A percentile compares a stretch with the other conserved stretches of the same genome.
Conservation (phyloP, 64 coral and sea anemone species). For the Pachyseris speciosa region DNA sequence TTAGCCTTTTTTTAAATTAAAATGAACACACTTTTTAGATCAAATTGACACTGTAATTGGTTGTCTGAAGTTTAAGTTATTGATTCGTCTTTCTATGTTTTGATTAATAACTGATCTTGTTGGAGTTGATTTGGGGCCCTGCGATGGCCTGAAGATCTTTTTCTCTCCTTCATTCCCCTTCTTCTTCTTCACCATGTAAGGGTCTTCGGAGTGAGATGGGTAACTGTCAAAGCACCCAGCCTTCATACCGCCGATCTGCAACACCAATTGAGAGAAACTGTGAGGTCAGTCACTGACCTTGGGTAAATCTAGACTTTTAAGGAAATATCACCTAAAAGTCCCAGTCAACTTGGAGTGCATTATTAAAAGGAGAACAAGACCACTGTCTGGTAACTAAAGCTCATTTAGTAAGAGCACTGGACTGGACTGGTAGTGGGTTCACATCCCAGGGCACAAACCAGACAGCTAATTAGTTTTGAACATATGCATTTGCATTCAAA, state of each 20-base stretch:
- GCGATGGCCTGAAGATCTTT: constrained; percentile 92
- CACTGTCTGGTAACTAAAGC: too few relatives aligned
- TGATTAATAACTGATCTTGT: constrained; percentile 86
- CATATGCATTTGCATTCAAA: too few relatives aligned
- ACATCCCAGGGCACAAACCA: too few relatives aligned
- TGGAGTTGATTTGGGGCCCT: constrained; percentile 96
- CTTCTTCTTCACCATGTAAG: constrained; percentile 82
- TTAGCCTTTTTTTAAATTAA: neutral
- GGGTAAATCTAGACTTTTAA: too few relatives aligned
- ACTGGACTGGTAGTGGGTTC: too few relatives aligned
- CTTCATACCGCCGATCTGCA: constrained; percentile 93
- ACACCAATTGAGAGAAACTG: neutral
- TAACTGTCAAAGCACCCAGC: constrained; percentile 94
- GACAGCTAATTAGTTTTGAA: too few relatives aligned
- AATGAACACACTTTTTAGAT: neutral
- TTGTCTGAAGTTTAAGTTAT: constrained; percentile 90
- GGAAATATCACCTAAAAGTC: too few relatives aligned
- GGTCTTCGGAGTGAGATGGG: constrained; percentile 90
- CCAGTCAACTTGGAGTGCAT: too few relatives aligned
- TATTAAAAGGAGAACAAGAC: too few relatives aligned
- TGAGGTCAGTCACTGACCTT: too few relatives aligned
- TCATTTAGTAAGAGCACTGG: too few relatives aligned
- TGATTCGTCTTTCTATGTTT: constrained; percentile 88
- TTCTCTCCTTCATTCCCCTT: constrained; percentile 46
- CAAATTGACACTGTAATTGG: constrained; percentile 65